These are phyloP conservation scores for Pseudopleuronectes americanus DNA, from an alignment of 2,797 vertebrate genomes.

Conservation along the genomic window DNA sequence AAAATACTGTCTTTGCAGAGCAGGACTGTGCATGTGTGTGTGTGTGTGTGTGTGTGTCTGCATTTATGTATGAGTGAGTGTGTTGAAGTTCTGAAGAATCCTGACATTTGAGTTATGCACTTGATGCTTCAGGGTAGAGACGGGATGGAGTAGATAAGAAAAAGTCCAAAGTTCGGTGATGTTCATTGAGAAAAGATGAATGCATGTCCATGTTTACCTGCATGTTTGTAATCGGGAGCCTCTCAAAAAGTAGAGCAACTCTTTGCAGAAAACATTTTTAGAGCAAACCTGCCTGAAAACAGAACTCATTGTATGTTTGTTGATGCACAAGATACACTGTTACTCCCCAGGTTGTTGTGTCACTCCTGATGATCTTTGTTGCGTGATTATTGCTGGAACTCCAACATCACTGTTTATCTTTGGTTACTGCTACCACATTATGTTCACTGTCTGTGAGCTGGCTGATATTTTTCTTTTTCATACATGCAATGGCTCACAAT, in stretches of 20 bases:
- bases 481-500: conserved; percentile 32
- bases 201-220: conserved; percentile 58
- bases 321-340: conserved; percentile 13
- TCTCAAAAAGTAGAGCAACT: conserved; percentile 38
- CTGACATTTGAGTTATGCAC: conserved; percentile 42
- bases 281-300: conserved; percentile 34
- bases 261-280: conserved; percentile 15
- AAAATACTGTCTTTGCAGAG: conserved; percentile 30
- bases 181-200: conserved; percentile 27
- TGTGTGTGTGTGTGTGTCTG: conserved; percentile 18
- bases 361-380: conserved; percentile 36
- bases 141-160: conserved; percentile 33
- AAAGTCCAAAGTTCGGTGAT: conserved; percentile 32
- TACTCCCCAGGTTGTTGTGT: conserved; percentile 14
- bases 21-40: conserved; percentile 17
- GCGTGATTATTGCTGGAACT: conserved; percentile 46
- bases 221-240: conserved; percentile 37
- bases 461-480: conserved; percentile 44
- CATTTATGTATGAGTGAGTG: background rate
- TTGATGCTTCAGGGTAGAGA: conserved; percentile 41
- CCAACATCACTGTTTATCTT: conserved; percentile 43
- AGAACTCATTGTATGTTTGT: conserved; percentile 18
- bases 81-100: conserved; percentile 22
- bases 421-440: conserved; percentile 48
- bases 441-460: conserved; percentile 31